These are phyloP conservation scores for Dysmachus trigonus DNA, from an alignment of 2,888 invertebrate species.

Conservation along the genomic window DNA sequence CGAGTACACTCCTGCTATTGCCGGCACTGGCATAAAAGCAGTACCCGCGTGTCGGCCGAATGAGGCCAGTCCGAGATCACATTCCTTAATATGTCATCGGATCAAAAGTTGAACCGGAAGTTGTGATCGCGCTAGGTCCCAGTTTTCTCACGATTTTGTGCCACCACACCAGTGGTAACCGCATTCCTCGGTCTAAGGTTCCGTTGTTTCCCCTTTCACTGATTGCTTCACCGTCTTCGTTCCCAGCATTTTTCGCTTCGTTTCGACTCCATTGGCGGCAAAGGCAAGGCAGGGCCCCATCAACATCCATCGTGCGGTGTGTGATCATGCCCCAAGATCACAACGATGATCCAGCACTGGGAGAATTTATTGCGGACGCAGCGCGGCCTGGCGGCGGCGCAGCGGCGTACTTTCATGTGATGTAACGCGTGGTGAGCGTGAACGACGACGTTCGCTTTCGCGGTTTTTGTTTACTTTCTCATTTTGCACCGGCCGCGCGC, in stretches of 20 bases:
- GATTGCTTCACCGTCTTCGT: constrained; percentile 4
- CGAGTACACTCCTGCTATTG: neutral
- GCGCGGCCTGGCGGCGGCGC: neutral
- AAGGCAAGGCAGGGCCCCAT: neutral
- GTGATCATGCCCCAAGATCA: neutral
- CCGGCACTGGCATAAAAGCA: neutral
- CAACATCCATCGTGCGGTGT: neutral
- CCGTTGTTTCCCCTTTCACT: constrained; percentile 42
- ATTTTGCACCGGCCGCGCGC: neutral
- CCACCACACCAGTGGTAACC: constrained; percentile 23
- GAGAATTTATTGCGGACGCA: neutral
- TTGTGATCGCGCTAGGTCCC: constrained; percentile 3
- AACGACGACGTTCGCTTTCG: constrained; percentile 32
- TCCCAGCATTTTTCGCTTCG: constrained; percentile 25
- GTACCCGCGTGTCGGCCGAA: neutral
- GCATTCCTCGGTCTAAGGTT: constrained; percentile 37
- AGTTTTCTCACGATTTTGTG: constrained; percentile 31
- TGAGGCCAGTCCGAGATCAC: constrained; percentile 7
- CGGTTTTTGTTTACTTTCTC: constrained; percentile 39
- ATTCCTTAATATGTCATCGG: constrained; percentile 24
- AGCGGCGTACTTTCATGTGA: neutral
- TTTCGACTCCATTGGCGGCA: neutral
- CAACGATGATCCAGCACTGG: neutral
- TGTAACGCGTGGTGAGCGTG: constrained; percentile 25
- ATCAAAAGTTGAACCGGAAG: constrained; percentile 37